Conservation (phyloP, 2,888 invertebrate genomes). For the Myopa testacea region DNA sequence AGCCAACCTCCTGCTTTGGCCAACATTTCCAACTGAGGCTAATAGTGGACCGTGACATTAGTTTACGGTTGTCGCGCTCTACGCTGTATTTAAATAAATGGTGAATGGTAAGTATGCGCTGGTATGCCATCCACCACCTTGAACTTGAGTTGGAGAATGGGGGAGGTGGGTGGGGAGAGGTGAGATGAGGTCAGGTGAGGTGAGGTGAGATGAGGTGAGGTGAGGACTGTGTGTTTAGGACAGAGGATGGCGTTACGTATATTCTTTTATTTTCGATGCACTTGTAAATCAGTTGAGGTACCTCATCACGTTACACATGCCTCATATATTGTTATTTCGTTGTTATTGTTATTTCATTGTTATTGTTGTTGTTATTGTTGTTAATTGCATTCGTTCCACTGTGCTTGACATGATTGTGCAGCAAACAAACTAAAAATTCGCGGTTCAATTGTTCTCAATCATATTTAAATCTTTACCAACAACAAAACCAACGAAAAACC, state of each 20-base stretch:
- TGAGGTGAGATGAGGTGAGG: background rate
- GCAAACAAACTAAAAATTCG: background rate
- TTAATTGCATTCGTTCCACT: conserved; percentile 35
- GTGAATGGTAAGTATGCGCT: too few species aligned
- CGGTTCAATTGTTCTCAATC: background rate
- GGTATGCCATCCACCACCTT: background rate
- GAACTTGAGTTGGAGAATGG: conserved; percentile 9
- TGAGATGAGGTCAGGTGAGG: background rate
- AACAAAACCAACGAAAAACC: background rate
- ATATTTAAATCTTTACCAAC: background rate
- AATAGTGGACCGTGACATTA: conserved; percentile 9
- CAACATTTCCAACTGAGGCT: background rate
- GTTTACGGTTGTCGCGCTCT: background rate
- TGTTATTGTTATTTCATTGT: background rate
- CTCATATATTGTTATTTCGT: background rate
- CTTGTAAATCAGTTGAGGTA: conserved; percentile 10
- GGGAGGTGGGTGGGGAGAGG: background rate
- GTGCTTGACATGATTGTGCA: conserved; percentile 15
- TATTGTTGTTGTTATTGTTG: conserved; percentile 12
- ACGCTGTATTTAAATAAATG: background rate
- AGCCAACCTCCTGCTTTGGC: too few species aligned
- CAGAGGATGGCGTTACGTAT: background rate
- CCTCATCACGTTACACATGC: background rate
- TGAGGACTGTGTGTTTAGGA: background rate
- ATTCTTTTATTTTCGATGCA: background rate